A percentile compares a stretch with the other conserved stretches of the same genome.
Evolutionary conservation across 1,140 invertebrate genomes (phyloP).

Genomic region (Fopius arisanus): DNA sequence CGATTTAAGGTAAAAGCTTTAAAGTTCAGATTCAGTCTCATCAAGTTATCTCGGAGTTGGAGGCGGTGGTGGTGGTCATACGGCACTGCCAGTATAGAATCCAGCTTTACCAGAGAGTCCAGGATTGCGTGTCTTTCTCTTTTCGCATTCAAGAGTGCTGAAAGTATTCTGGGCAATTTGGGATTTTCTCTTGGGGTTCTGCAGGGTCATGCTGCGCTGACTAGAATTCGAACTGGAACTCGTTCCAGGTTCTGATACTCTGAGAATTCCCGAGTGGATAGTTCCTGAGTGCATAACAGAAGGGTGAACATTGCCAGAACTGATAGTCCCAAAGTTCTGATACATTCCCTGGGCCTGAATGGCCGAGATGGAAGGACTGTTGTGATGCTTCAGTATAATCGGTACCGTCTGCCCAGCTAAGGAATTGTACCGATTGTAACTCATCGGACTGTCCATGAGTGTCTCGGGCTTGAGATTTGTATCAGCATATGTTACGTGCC

Average conservation of each 20-base stretch:
- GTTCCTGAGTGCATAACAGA: conserved; percentile 38
- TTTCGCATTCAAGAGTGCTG: conserved; percentile 62
- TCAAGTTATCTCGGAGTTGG: conserved; percentile 58
- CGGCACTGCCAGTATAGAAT: conserved; percentile 60
- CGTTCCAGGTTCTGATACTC: conserved; percentile 59
- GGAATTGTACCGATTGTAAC: conserved; percentile 54
- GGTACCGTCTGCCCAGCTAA: conserved; percentile 62
- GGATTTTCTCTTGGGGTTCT: conserved; percentile 60
- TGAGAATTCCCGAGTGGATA: conserved; percentile 61
- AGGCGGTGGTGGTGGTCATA: conserved; percentile 62
- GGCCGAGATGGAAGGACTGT: conserved; percentile 51
- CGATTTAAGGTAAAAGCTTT: background rate
- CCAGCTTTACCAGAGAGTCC: conserved; percentile 49
- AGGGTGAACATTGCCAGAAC: conserved; percentile 52
- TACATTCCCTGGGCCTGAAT: conserved; percentile 59
- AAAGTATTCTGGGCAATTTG: conserved; percentile 63
- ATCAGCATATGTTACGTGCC: conserved; percentile 35
- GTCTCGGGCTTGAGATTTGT: conserved; percentile 49
- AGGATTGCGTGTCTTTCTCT: conserved; percentile 46
- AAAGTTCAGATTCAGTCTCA: conserved; percentile 54
- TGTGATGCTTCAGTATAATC: conserved; percentile 63
- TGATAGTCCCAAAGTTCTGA: conserved; percentile 62
- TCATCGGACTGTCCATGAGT: conserved; percentile 54
- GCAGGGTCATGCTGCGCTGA: conserved; percentile 61
- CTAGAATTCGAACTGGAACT: conserved; percentile 61